A percentile compares a stretch with the other conserved stretches of the same genome.
Conservation (phyloP, 2,888 invertebrate genomes). For the Orgyia antiqua region DNA sequence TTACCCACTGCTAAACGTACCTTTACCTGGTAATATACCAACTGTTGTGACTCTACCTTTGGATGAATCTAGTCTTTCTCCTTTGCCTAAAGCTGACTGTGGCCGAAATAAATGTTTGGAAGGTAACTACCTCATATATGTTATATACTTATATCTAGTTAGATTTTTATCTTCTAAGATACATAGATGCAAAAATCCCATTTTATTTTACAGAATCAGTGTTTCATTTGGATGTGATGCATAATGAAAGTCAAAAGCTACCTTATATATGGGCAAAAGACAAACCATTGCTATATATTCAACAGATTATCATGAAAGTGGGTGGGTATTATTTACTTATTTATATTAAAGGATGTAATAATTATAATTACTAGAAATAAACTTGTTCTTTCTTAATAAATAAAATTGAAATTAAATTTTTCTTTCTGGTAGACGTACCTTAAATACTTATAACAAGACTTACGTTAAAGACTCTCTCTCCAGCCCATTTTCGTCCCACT, state of each 20-base stretch:
- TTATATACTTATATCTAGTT: no score
- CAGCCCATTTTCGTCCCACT: no score
- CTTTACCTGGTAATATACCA: constrained; percentile 93
- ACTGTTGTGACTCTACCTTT: constrained; percentile 80
- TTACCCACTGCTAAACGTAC: constrained; percentile 90
- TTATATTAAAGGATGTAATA: no score
- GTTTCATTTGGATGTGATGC: constrained; percentile 45
- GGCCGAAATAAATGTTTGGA: constrained; percentile 35
- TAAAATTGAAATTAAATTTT: no score
- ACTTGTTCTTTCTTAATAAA: no score
- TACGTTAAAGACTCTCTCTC: no score
- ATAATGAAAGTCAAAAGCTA: constrained; percentile 67
- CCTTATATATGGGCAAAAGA: constrained; percentile 81
- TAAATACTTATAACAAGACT: no score
- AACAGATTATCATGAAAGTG: constrained; percentile 85
- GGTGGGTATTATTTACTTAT: constrained; percentile 42
- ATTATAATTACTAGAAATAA: no score
- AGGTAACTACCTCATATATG: constrained; percentile 39
- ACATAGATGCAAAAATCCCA: no score
- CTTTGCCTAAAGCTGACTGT: constrained; percentile 33
- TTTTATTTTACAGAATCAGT: constrained; percentile 36
- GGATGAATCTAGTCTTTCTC: constrained; percentile 28
- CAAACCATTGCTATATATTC: constrained; percentile 83
- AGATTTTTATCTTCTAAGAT: no score
- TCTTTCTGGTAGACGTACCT: no score